phyloP scores from a whole-genome alignment of 2,113 vertebrate genomes.

The Axis porcinus region DNA sequence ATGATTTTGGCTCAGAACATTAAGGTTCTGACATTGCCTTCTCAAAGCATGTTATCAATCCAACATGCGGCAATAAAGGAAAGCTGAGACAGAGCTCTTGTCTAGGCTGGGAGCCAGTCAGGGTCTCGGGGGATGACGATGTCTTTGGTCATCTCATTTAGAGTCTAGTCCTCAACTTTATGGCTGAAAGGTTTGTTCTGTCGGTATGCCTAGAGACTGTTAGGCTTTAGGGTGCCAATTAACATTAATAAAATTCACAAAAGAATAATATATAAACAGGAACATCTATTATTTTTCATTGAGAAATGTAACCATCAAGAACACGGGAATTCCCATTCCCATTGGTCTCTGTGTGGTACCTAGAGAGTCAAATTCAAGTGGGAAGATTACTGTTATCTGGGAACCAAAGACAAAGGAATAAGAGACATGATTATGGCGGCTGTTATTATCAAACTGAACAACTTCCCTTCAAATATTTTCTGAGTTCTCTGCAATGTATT shows the following conservation, averaged over 20 bases:
- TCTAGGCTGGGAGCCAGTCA: not conserved
- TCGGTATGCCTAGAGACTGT: not conserved
- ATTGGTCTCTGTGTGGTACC: not conserved
- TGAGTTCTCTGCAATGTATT: not conserved
- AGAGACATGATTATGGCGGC: not conserved
- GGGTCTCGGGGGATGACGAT: not conserved
- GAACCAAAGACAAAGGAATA: not conserved
- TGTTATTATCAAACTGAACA: not conserved
- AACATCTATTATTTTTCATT: not conserved
- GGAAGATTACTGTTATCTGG: not conserved
- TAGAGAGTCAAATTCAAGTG: not conserved
- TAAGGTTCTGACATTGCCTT: conserved; percentile 45
- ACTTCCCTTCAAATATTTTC: not conserved
- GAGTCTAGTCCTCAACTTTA: not conserved
- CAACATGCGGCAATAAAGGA: not conserved
- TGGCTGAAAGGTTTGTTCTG: not conserved
- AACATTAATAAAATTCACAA: not conserved
- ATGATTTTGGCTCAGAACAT: conserved; percentile 38
- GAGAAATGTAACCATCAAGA: conserved; percentile 6
- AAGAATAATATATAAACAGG: not conserved
- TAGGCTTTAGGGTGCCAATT: not conserved
- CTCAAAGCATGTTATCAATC: conserved; percentile 24
- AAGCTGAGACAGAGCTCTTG: not conserved
- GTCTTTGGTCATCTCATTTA: conserved; percentile 20
- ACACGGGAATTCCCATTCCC: not conserved